A percentile compares a stretch with the other conserved stretches of the same genome.
Evolutionary conservation across 2,888 invertebrate genomes (phyloP).

Genomic region (Anarsia innoxiella): DNA sequence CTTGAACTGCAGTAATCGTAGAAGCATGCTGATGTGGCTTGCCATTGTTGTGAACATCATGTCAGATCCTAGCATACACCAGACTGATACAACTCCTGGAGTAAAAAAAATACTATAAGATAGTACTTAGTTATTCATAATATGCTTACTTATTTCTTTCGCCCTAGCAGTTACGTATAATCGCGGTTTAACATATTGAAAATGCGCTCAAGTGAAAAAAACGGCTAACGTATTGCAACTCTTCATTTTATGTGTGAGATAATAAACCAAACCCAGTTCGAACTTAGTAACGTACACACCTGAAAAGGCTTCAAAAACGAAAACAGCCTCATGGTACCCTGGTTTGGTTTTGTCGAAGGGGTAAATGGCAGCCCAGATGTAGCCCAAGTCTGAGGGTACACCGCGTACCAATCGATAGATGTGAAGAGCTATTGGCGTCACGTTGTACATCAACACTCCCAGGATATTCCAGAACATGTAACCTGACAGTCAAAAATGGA

Average conservation of each 20-base stretch:
- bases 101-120: too few relatives aligned
- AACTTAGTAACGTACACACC: constrained; percentile 33
- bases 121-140: too few relatives aligned
- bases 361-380: constrained; percentile 47
- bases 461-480: constrained; percentile 50
- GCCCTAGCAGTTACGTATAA: too few relatives aligned
- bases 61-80: constrained; percentile 51
- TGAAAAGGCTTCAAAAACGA: constrained; percentile 42
- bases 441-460: constrained; percentile 44
- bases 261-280: too few relatives aligned
- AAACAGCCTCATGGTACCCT: constrained; percentile 39
- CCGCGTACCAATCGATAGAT: constrained; percentile 35
- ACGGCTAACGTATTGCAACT: too few relatives aligned
- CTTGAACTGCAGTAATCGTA: constrained; percentile 44
- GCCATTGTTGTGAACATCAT: constrained; percentile 56
- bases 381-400: constrained; percentile 37
- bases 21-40: constrained; percentile 53
- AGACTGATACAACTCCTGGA: constrained; percentile 47
- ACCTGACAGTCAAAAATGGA: too few relatives aligned
- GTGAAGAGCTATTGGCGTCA: constrained; percentile 45
- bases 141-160: neutral
- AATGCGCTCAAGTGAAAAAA: too few relatives aligned
- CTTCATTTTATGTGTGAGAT: too few relatives aligned
- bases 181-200: too few relatives aligned
- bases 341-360: constrained; percentile 58